These are phyloP conservation scores for Myodes glareolus DNA, from an alignment of 2,113 vertebrate species.

Conservation along the genomic window DNA sequence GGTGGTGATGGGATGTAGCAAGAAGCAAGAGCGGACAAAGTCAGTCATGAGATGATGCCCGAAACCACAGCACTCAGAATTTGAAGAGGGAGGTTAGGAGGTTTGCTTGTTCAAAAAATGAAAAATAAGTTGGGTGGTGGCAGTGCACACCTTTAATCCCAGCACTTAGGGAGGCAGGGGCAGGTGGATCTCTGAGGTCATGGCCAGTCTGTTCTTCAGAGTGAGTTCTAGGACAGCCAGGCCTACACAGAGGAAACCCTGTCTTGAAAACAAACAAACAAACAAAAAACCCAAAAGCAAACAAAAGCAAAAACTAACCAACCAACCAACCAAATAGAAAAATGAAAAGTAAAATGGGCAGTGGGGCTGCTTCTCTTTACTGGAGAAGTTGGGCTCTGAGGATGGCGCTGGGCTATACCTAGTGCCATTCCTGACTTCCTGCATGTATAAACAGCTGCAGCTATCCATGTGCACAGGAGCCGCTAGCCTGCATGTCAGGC, in stretches of 20 bases:
- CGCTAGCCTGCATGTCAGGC: neutral
- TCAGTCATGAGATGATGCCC: neutral
- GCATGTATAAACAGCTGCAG: neutral
- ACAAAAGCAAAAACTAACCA: neutral
- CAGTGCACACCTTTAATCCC: neutral
- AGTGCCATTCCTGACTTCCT: neutral
- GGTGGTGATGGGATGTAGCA: rapidly evolving
- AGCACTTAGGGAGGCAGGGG: neutral
- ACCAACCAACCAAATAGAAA: neutral
- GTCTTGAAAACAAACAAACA: neutral
- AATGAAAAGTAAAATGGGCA: neutral
- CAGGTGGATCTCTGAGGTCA: neutral
- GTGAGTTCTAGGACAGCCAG: neutral
- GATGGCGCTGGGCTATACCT: neutral
- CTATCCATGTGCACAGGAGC: neutral
- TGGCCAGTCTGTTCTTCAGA: neutral
- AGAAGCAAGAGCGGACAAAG: neutral
- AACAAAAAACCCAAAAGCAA: too few relatives aligned
- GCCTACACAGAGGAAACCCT: neutral
- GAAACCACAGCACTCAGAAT: neutral
- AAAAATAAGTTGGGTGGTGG: neutral
- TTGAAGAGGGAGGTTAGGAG: neutral
- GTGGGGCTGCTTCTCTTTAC: neutral
- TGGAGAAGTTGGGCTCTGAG: neutral
- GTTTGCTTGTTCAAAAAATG: neutral